These are phyloP conservation scores for Larimichthys polyactis DNA, from an alignment of 2,113 vertebrate species.

Conservation along the genomic window DNA sequence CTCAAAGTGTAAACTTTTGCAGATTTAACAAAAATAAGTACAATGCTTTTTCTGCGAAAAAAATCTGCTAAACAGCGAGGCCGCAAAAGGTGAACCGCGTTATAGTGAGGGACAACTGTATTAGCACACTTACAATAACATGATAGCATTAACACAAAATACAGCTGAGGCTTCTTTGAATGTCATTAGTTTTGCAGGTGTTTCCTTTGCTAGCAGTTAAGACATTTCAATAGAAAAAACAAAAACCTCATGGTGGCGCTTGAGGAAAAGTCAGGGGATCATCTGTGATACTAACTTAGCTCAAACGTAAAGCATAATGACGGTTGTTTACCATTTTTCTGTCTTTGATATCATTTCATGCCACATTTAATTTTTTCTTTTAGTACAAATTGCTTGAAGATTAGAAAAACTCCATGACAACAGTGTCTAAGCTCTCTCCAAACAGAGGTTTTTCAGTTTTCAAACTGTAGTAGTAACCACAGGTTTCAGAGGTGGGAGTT, in stretches of 20 bases:
- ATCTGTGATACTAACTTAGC: not conserved
- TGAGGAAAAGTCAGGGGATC: not conserved
- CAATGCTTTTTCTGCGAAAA: too few relatives aligned
- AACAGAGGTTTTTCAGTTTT: not conserved
- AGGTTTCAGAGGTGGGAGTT: conserved; percentile 6
- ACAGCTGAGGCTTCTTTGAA: not conserved
- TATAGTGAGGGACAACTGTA: too few relatives aligned
- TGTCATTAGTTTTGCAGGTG: not conserved
- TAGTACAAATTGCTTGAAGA: not conserved
- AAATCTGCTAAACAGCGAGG: too few relatives aligned
- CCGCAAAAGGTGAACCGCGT: too few relatives aligned
- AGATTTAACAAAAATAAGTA: too few relatives aligned
- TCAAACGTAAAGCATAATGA: too few relatives aligned
- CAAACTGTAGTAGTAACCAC: not conserved
- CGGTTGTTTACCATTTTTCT: not conserved
- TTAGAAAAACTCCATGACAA: not conserved
- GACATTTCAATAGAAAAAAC: too few relatives aligned
- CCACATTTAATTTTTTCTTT: not conserved
- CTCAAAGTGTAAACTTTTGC: too few relatives aligned
- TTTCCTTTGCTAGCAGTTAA: not conserved
- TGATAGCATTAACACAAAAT: not conserved
- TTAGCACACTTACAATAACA: too few relatives aligned
- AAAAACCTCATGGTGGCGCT: not conserved
- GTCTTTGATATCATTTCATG: not conserved
- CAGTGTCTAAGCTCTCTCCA: too few relatives aligned